These are phyloP conservation scores for Gymnodraco acuticeps DNA, from an alignment of 2,797 vertebrate genomes.

Conservation along the genomic window DNA sequence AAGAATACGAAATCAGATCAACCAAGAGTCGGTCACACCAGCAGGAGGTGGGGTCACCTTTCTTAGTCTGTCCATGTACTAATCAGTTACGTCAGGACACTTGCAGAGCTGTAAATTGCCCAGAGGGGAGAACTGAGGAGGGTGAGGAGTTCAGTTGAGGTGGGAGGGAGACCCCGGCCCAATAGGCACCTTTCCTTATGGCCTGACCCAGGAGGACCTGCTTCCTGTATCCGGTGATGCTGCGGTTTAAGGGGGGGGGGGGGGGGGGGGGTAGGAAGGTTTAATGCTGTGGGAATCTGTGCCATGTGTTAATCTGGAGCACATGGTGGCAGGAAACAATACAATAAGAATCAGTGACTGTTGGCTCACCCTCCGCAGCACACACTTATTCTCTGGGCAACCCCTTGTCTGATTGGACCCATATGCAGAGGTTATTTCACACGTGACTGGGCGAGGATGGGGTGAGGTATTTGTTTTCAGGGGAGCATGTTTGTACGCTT, in stretches of 20 bases:
- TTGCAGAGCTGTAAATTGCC: slow-evolving; percentile 49
- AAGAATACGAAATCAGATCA: slow-evolving; percentile 53
- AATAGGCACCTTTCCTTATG: slow-evolving; percentile 45
- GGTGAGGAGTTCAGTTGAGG: slow-evolving; percentile 60
- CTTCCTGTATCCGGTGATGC: slow-evolving; percentile 52
- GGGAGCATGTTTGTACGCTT: slow-evolving; percentile 23
- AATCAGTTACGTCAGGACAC: slow-evolving; percentile 64
- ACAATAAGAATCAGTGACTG: slow-evolving; percentile 55
- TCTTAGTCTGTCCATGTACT: slow-evolving; percentile 63
- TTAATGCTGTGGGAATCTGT: slow-evolving; percentile 44
- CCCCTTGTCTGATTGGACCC: slow-evolving; percentile 68
- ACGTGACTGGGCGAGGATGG: slow-evolving; percentile 35
- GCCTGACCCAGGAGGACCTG: slow-evolving; percentile 42
- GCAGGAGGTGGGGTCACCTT: slow-evolving; percentile 49
- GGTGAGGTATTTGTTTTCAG: slow-evolving; percentile 47
- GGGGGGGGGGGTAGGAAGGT: background rate
- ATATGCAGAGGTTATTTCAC: slow-evolving; percentile 68
- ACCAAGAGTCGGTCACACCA: slow-evolving; percentile 34
- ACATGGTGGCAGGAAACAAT: slow-evolving; percentile 56
- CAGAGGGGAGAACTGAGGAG: slow-evolving; percentile 37
- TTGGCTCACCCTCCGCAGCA: slow-evolving; percentile 54
- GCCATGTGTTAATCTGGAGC: slow-evolving; percentile 65
- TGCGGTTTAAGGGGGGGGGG: slow-evolving; percentile 21
- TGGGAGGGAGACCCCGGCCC: slow-evolving; percentile 33
- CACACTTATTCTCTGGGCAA: slow-evolving; percentile 64